Percentiles rank a stretch among this genome's conserved stretches.
Conservation (phyloP, 2,113 vertebrate genomes). For the Eira barbara region DNA sequence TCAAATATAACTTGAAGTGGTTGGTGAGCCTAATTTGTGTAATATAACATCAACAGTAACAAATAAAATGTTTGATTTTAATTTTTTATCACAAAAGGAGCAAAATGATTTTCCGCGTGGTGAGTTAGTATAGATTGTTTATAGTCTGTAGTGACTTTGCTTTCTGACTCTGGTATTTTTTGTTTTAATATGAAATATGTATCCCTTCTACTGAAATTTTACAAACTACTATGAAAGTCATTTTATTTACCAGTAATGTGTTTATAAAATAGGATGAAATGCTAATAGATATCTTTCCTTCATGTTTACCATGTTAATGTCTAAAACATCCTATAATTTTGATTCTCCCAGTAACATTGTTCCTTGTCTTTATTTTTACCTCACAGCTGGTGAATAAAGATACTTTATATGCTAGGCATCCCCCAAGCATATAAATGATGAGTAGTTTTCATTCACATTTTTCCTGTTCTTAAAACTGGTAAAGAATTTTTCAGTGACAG, state of each 20-base stretch:
- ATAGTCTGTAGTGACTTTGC: conserved; percentile 78
- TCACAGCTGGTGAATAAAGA: background rate
- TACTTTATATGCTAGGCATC: background rate
- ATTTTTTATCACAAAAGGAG: conserved; percentile 75
- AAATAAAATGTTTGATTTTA: conserved; percentile 70
- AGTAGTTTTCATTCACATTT: conserved; percentile 5
- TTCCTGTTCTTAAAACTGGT: background rate
- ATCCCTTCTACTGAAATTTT: conserved; percentile 89
- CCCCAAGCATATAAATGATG: background rate
- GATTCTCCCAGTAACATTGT: conserved; percentile 65
- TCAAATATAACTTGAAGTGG: conserved; percentile 9
- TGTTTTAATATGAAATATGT: conserved; percentile 91
- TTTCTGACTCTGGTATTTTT: conserved; percentile 91
- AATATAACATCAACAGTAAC: background rate
- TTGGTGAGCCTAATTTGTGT: conserved; percentile 27
- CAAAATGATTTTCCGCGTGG: conserved; percentile 73
- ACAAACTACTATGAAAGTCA: conserved; percentile 91
- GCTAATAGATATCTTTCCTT: conserved; percentile 86
- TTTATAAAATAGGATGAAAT: conserved; percentile 87
- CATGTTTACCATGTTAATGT: conserved; percentile 79
- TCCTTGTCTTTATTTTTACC: conserved; percentile 72
- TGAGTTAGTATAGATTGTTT: conserved; percentile 87
- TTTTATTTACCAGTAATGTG: conserved; percentile 91
- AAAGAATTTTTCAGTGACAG: conserved; percentile 1
- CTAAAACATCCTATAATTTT: conserved; percentile 60